Conservation (phyloP, 2,797 vertebrate genomes). For the Halcyon leucocephala region DNA sequence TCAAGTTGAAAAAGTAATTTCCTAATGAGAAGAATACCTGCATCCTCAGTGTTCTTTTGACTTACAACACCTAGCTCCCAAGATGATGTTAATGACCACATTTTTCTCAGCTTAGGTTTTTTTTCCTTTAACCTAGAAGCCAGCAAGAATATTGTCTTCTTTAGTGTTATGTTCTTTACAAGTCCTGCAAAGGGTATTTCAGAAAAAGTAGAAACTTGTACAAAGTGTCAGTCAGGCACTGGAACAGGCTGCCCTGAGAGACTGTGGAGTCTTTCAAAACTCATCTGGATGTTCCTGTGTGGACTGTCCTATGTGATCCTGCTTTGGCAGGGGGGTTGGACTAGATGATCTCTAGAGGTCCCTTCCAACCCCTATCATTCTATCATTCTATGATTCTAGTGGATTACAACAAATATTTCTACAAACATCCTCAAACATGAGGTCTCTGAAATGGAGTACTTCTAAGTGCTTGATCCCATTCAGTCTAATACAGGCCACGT, state of each 20-base stretch:
- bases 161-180: background rate
- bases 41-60: background rate
- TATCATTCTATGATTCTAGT: background rate
- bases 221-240: background rate
- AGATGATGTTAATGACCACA: rapidly evolving
- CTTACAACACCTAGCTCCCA: background rate
- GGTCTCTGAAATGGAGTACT: background rate
- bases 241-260: too few relatives aligned
- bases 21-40: background rate
- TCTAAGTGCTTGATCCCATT: background rate
- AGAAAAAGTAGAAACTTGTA: background rate
- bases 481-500: background rate
- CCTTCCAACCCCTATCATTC: too few relatives aligned
- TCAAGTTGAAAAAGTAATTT: background rate
- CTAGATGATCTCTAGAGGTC: too few relatives aligned
- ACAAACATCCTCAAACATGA: background rate
- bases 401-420: background rate
- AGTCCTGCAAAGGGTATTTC: background rate
- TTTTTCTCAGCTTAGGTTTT: background rate
- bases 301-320: too few relatives aligned
- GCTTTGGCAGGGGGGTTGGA: too few relatives aligned
- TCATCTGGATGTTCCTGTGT: too few relatives aligned
- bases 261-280: too few relatives aligned
- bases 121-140: background rate
- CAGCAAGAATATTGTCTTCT: background rate